Evolutionary conservation across 2,113 vertebrate genomes (phyloP).

Genomic region (Paralichthys olivaceus): DNA sequence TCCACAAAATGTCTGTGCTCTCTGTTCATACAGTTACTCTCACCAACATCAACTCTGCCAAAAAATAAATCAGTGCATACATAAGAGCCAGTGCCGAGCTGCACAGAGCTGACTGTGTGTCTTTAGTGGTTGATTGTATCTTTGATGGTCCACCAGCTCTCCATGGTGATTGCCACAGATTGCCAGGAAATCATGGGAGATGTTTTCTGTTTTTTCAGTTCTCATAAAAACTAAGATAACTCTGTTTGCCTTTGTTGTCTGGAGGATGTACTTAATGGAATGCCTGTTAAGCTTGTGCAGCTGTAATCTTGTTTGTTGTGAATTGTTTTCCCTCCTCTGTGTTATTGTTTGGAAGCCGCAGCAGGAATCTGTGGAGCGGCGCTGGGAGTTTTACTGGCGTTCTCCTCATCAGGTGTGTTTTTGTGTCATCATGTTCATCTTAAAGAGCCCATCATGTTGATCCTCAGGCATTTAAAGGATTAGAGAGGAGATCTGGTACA

Average conservation of each 20-base stretch:
- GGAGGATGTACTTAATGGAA: conserved; percentile 51
- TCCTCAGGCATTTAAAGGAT: conserved; percentile 65
- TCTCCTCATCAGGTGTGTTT: conserved; percentile 65
- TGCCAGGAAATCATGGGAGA: conserved; percentile 65
- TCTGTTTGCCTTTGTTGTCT: conserved; percentile 60
- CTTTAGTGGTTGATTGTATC: conserved; percentile 64
- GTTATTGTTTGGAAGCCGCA: conserved; percentile 56
- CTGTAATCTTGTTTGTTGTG: conserved; percentile 53
- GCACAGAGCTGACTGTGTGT: conserved; percentile 36
- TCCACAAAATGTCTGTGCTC: conserved; percentile 15
- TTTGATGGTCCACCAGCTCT: conserved; percentile 83
- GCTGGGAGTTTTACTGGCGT: conserved; percentile 48
- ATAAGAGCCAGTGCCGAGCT: conserved; percentile 35
- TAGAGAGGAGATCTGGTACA: conserved; percentile 56
- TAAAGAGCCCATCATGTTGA: conserved; percentile 59
- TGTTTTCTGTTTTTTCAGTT: conserved; percentile 33
- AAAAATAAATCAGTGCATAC: conserved; percentile 62
- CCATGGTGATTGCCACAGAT: conserved; percentile 63
- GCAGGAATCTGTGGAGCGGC: conserved; percentile 35
- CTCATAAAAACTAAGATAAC: conserved; percentile 51
- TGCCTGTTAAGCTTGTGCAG: conserved; percentile 40
- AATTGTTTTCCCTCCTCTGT: conserved; percentile 43
- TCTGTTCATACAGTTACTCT: conserved; percentile 31
- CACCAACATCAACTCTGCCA: conserved; percentile 50
- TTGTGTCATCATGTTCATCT: conserved; percentile 53